Evolutionary conservation across 92 coral and sea anemone species (phyloP), one percentile per base, ranked within the genome.

Genomic region (Epizoanthus fatuus): DNA sequence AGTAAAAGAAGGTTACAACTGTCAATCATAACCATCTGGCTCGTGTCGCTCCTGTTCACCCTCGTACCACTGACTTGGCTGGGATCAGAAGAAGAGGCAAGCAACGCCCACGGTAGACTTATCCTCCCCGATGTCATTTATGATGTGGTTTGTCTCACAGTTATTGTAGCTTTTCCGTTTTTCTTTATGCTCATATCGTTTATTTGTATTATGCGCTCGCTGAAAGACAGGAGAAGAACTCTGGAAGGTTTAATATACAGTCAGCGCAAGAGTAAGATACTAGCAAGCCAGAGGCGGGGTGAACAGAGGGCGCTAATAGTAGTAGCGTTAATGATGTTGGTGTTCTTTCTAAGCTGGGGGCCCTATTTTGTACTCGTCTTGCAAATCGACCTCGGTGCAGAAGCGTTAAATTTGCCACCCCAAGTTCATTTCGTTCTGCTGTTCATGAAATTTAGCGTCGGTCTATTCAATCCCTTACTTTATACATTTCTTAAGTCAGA

Each of bases 201-300:
- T 65, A 25, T 65, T 13, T 65, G 70, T 37, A 65, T 65, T 32
- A 8, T 65, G 70, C 70, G 70, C 42, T 65, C 70, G 9, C 70
- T 65, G 39, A 65, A 25, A 13, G n/a, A 37, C 39, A 65, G 70
- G 35, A 65, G 70, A 65, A 65, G n/a, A 65, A 22, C 37, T 25
- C 70, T 65, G 25, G 70, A 65, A 15, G 15, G 42, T 5, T 65
- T 65, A 37, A 25, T 35, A 65, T 11, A 47, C 37, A 65, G 39
- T 32, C 70, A 22, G 6, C 7, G 70, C 15, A 65, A 65, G 4
- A 65, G 70, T 19, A 65, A 65, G 35, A 25, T 65, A 25, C 35
- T 65, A 35, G 70, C 70, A 22, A 65, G 42, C 0, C 70, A 65
- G 39, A 65, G 35, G 42, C 70, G 70, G 35, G 70, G 70, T 12